Base-by-base conservation (phyloP, 2,113 vertebrate genomes). In the Bubalus kerabau region DNA sequence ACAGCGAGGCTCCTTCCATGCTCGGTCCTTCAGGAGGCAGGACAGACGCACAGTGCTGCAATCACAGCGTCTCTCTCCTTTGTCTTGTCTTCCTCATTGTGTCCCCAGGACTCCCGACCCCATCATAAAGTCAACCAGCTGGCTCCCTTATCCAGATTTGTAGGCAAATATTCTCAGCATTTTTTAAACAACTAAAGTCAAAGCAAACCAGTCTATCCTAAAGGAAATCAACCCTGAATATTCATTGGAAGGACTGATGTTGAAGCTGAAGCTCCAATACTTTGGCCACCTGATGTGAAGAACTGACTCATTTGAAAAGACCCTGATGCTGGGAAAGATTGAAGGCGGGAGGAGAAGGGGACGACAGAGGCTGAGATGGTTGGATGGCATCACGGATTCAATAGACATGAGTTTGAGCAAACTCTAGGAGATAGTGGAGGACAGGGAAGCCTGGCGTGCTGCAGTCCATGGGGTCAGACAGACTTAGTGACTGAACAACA, bases 41-140 rank as follows among this genome's bases (percentile, higher is more conserved):
- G 71, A 26, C 16, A 36, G 2, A n/a, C 21, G 92, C 46, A 32
- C 56, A 78, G 82, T 6, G 14, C 16, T 36, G 21, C 2, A 7
- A 4, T 14, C 8, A 1, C 24, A 8, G 32, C 1, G 0, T 6
- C 50, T 14, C 57, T 67, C n/a, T 46, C 6, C 30, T 32, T 5
- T 16, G 43, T 36, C 32, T 96, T 36, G 32, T 36, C 21, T 87
- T 62, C 59, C 52, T 46, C 8, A 1, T 40, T 36, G 23, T n/a
- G 17, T 54, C 24, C 82, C 8, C 19, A n/a, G 67, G 64, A 57
- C 71, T 46, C 26, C 62, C 28, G 8, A 21, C 11, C 32, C 81
- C 32, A 17, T 54, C 15, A 1, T 40, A 15, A 50, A 84, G 21
- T 52, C 71, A 74, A 87, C 92, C 76, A 57, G 2, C 50, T n/a